These are phyloP conservation scores for Phrynocephalus forsythii DNA, from an alignment of 2,797 vertebrate species.

Conservation along the genomic window DNA sequence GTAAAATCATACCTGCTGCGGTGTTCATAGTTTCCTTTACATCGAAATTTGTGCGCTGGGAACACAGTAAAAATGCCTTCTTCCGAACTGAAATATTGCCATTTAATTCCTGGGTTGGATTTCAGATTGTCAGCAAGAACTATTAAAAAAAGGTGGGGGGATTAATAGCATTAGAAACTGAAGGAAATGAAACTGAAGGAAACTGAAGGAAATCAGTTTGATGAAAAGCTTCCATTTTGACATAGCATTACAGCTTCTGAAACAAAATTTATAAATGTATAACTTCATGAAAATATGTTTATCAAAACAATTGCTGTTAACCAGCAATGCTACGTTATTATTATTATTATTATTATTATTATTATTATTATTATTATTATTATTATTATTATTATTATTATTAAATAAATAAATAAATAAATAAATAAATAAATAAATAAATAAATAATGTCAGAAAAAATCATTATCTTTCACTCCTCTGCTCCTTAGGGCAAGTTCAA, in stretches of 20 bases:
- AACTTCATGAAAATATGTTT: neutral
- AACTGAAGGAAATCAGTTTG: neutral
- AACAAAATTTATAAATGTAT: neutral
- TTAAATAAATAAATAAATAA: too few species aligned
- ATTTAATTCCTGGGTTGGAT: slow-evolving; percentile 98
- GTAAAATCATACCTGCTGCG: slow-evolving; percentile 88
- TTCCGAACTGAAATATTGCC: slow-evolving; percentile 99
- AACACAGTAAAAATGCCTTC: slow-evolving; percentile 99
- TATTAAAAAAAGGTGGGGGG: slow-evolving; percentile 62
- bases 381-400: too few species aligned
- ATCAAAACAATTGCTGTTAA: neutral
- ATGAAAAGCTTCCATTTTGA: neutral
- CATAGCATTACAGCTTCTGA: neutral
- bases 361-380: too few species aligned
- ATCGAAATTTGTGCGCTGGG: slow-evolving; percentile 97
- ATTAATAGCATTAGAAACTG: slow-evolving; percentile 24
- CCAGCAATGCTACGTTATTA: neutral
- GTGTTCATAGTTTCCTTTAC: slow-evolving; percentile 95
- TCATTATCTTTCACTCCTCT: neutral
- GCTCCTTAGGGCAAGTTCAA: neutral
- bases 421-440: too few species aligned
- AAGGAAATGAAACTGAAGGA: neutral
- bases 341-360: neutral
- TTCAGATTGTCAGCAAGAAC: slow-evolving; percentile 98
- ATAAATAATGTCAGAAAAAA: neutral